Evolutionary conservation across 2,113 vertebrate genomes (phyloP).

Genomic region (Todiramphus chloris): DNA sequence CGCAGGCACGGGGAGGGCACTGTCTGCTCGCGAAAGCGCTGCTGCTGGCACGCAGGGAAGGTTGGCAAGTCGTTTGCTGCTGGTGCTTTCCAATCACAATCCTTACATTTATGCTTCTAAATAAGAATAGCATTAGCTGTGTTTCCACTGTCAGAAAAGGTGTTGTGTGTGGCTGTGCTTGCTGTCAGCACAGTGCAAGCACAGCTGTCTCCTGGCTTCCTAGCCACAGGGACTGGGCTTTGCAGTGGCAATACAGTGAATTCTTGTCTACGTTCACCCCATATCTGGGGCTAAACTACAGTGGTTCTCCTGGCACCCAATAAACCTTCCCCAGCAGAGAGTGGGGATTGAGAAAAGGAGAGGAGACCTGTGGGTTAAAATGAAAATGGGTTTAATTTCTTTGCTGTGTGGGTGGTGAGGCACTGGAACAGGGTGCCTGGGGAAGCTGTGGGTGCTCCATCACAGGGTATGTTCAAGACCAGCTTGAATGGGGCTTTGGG

Average conservation of each 20-base stretch:
- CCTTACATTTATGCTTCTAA: background rate
- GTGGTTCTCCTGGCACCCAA: no score
- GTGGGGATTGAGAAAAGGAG: no score
- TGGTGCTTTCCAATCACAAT: background rate
- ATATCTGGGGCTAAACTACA: no score
- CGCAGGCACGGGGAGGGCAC: background rate
- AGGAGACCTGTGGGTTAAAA: no score
- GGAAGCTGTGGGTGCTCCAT: no score
- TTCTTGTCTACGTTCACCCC: no score
- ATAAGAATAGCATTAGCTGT: background rate
- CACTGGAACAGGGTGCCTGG: no score
- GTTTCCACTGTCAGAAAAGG: background rate
- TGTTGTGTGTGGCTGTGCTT: background rate
- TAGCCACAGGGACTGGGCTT: background rate
- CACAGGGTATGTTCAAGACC: no score
- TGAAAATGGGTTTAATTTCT: no score
- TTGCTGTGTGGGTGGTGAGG: no score
- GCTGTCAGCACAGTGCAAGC: background rate
- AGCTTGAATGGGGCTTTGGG: no score
- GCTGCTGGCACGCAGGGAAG: rapidly evolving
- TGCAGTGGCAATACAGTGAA: background rate
- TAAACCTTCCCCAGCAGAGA: no score
- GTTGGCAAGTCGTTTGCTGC: background rate
- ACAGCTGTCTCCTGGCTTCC: background rate
- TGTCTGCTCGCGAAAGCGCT: background rate